phyloP scores from a whole-genome alignment of 2,113 vertebrate species.

The Meriones unguiculatus region DNA sequence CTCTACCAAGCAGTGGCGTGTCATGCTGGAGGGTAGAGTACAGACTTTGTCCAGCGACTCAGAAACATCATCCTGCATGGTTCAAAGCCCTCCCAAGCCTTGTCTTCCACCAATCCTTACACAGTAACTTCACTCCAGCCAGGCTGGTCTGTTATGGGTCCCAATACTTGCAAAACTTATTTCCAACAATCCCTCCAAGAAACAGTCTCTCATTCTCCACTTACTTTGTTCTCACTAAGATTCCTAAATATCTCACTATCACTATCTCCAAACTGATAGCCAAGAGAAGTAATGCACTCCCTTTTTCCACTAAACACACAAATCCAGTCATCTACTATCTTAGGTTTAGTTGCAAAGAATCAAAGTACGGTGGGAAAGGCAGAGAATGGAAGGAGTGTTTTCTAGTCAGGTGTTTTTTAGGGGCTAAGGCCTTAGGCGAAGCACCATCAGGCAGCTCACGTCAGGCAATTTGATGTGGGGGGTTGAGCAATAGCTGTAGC shows the following conservation, averaged over 20 bases:
- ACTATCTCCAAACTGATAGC: neutral
- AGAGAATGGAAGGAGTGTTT: neutral
- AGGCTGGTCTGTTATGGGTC: neutral
- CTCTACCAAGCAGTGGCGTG: neutral
- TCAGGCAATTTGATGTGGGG: constrained; percentile 24
- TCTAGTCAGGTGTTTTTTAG: neutral
- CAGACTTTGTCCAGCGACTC: neutral
- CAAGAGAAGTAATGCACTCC: neutral
- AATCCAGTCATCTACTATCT: neutral
- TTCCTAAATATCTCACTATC: neutral
- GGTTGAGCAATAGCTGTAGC: constrained; percentile 5
- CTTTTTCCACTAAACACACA: neutral
- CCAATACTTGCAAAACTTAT: rapidly evolving
- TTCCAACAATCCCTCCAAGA: neutral
- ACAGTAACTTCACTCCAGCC: too few relatives aligned
- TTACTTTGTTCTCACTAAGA: neutral
- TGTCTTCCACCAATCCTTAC: neutral
- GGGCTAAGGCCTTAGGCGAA: constrained; percentile 45
- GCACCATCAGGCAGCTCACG: constrained; percentile 34
- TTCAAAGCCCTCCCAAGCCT: neutral
- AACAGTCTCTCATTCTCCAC: neutral
- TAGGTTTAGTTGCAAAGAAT: constrained; percentile 1
- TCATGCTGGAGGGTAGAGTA: neutral
- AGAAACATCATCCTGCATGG: neutral
- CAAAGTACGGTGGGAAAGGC: neutral